phyloP scores from a whole-genome alignment of 1,140 invertebrate genomes.

The Diabrotica undecimpunctata region DNA sequence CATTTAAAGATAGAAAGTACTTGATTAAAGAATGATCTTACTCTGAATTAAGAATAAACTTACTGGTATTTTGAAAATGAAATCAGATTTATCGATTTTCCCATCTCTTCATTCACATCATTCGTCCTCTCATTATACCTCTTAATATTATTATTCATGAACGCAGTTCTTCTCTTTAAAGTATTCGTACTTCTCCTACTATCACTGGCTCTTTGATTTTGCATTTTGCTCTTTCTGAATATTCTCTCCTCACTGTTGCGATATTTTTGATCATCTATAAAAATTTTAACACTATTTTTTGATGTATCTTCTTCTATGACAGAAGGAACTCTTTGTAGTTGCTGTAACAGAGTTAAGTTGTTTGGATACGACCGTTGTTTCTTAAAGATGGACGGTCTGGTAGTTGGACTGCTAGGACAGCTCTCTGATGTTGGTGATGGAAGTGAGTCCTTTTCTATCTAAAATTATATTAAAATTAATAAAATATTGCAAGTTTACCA shows the following conservation, averaged over 20 bases:
- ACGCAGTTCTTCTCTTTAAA: constrained; percentile 52
- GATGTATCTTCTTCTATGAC: background rate
- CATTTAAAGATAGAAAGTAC: too few relatives aligned
- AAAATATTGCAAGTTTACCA: too few relatives aligned
- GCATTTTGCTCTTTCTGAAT: constrained; percentile 38
- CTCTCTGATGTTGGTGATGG: background rate
- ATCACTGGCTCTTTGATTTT: constrained; percentile 49
- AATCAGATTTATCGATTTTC: constrained; percentile 69
- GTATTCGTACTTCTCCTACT: constrained; percentile 42
- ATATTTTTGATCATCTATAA: background rate
- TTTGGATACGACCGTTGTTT: constrained; percentile 5
- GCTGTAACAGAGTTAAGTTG: background rate
- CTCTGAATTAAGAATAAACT: constrained; percentile 33
- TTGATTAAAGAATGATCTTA: too few relatives aligned
- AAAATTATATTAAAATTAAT: background rate
- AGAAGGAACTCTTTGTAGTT: background rate
- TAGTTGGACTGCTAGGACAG: background rate
- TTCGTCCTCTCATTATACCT: constrained; percentile 66
- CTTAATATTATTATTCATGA: constrained; percentile 66
- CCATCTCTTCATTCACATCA: constrained; percentile 69
- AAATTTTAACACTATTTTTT: background rate
- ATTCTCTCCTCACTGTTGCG: constrained; percentile 9
- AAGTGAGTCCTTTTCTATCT: background rate
- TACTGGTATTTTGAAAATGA: constrained; percentile 68
- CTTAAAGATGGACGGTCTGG: background rate